Conservation (phyloP, 2,888 invertebrate species). For the Anthophora plumipes region DNA sequence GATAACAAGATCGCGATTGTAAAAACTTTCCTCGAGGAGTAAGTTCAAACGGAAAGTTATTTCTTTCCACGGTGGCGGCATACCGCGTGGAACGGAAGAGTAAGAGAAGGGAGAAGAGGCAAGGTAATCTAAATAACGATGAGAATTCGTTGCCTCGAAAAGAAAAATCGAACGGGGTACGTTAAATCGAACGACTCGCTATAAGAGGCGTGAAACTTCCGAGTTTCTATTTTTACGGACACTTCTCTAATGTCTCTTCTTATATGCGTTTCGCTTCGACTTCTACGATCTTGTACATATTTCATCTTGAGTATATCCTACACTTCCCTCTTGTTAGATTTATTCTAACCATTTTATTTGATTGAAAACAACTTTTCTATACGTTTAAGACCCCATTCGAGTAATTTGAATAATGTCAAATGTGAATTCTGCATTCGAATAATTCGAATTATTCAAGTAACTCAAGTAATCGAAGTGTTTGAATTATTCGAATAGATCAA, state of each 20-base stretch:
- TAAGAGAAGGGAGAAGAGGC: background rate
- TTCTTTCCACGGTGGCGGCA: constrained; percentile 12
- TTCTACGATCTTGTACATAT: background rate
- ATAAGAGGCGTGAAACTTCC: constrained; percentile 17
- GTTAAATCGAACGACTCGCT: constrained; percentile 20
- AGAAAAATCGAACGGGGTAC: constrained; percentile 4
- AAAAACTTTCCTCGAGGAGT: constrained; percentile 14
- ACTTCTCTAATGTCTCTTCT: background rate
- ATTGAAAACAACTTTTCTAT: too few species aligned
- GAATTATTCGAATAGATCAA: too few species aligned
- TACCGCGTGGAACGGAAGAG: background rate
- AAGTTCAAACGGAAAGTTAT: constrained; percentile 20
- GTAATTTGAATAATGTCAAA: too few species aligned
- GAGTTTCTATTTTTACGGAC: background rate
- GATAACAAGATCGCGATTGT: constrained; percentile 32
- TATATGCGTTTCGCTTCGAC: background rate
- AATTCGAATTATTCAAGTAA: too few species aligned
- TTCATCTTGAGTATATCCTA: background rate
- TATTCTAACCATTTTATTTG: background rate
- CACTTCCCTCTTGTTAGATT: background rate
- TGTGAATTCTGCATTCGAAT: too few species aligned
- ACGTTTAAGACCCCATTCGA: too few species aligned
- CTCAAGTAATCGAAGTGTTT: too few species aligned
- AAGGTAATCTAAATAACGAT: constrained; percentile 18
- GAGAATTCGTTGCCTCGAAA: background rate